These are phyloP conservation scores for Anabacerthia variegaticeps DNA, from an alignment of 2,797 vertebrate species.

Conservation along the genomic window DNA sequence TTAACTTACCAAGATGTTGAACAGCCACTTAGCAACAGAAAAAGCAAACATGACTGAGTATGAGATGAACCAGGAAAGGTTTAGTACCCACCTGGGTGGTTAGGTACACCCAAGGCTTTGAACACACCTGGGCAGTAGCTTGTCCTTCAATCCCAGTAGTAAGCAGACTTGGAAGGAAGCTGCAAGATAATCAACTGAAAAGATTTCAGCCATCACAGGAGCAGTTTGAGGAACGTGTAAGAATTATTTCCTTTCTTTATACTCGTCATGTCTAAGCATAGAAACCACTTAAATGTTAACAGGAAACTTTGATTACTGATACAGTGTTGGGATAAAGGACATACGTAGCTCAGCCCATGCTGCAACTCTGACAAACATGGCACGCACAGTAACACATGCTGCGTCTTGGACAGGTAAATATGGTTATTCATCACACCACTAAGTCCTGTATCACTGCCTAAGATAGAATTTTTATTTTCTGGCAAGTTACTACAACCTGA, in stretches of 20 bases:
- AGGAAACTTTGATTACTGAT: not conserved
- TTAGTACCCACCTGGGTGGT: not conserved
- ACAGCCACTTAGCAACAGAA: not conserved
- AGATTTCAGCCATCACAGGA: not conserved
- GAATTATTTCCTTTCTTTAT: not conserved
- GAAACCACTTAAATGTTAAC: not conserved
- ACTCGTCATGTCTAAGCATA: not conserved
- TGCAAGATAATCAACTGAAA: not conserved
- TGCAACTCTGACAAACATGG: not conserved
- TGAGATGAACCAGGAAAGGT: not conserved
- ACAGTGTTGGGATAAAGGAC: not conserved
- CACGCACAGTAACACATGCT: not conserved
- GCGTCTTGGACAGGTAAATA: not conserved
- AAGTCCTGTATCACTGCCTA: not conserved
- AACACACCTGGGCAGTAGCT: not conserved
- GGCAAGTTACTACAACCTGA: not conserved
- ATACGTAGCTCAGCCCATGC: not conserved
- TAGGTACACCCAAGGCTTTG: not conserved
- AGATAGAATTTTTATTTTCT: not conserved
- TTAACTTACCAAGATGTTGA: not conserved
- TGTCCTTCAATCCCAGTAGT: not conserved
- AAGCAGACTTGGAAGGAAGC: not conserved
- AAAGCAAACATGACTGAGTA: not conserved
- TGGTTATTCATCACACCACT: not conserved
- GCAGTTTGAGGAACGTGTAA: not conserved